Percentiles rank a stretch among this genome's conserved stretches.
Evolutionary conservation across 2,113 vertebrate species (phyloP).

Genomic region (Holacanthus passer): DNA sequence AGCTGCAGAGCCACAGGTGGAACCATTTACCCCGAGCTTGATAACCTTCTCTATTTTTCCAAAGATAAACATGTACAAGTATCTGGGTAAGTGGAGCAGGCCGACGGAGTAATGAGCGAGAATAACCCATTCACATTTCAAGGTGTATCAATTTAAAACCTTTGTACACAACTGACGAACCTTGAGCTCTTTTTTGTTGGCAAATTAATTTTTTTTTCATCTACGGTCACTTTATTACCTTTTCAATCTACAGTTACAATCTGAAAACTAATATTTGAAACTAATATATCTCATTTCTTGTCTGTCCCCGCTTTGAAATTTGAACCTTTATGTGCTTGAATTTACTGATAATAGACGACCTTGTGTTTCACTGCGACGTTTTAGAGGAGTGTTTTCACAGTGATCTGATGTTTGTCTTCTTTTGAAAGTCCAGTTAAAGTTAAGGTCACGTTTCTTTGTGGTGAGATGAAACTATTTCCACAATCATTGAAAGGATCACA

Average conservation of each 20-base stretch:
- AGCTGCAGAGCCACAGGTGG: slow-evolving; percentile 40
- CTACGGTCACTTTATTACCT: neutral
- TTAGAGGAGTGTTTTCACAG: neutral
- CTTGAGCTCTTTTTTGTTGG: slow-evolving; percentile 3
- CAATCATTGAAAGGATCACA: no score
- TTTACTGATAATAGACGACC: neutral
- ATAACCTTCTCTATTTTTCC: slow-evolving; percentile 45
- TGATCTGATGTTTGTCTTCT: neutral
- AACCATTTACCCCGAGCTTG: slow-evolving; percentile 27
- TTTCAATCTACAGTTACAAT: neutral
- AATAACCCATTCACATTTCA: slow-evolving; percentile 30
- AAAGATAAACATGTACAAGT: slow-evolving; percentile 61
- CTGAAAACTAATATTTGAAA: neutral
- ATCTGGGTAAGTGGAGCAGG: slow-evolving; percentile 34
- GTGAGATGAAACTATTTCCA: no score
- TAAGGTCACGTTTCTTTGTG: no score
- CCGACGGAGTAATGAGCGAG: slow-evolving; percentile 39
- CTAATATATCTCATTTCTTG: neutral
- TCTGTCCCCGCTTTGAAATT: neutral
- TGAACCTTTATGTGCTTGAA: neutral
- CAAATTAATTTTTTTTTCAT: neutral
- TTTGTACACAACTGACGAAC: slow-evolving; percentile 22
- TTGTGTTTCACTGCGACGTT: neutral
- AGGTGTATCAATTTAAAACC: slow-evolving; percentile 25
- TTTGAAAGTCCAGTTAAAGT: neutral